Base-by-base conservation (phyloP, 2,113 vertebrate genomes). In the Lepidothrix coronata region DNA sequence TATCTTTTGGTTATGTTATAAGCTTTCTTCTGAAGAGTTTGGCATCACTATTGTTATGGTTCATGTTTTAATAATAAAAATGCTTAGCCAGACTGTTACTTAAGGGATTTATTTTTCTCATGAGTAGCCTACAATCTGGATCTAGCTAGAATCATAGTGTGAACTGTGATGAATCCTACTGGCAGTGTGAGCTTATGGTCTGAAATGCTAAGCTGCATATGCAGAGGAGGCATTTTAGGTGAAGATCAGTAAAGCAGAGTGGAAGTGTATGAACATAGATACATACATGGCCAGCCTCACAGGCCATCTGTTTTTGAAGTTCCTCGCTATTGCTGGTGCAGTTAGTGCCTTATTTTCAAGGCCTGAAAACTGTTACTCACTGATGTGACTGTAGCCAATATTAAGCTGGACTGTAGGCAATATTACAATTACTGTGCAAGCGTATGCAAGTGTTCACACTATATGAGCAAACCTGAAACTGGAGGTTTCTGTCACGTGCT, bases 1-100 rank as follows among this genome's bases (percentile, higher is more conserved):
- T 83, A 14, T 62, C 14, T 79, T 87, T 51, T 44, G 33, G 8
- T 93, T 89, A 35, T 9, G 11, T 73, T 77, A 48, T 58, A 20
- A 72, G 14, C 12, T 88, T 89, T 94, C 59, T 85, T 85, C n/a
- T 46, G 46, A 63, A 44, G 65, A 65, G 23, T 62, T 72, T 79
- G 55, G 18, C 59, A 77, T 75, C 4, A 0, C 37, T 68, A 2
- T 85, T 89, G 8, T 57, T 88, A 43, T 7, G 23, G 37, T 70
- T 87, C 58, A 33, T 49, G 28, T 85, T 95, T 85, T 85, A 90
- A 54, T 91, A 20, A 72, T 96, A 74, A 62, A 89, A 83, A 39
- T 6, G 17, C 46, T 77, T 76, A 85, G 16, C 67, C 54, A 67
- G 46, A 22, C 58, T 66, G 30, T 92, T 85, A 22, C 35, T 88